phyloP scores from a whole-genome alignment of 2,797 vertebrate genomes.

The Arctocebus calabarensis region DNA sequence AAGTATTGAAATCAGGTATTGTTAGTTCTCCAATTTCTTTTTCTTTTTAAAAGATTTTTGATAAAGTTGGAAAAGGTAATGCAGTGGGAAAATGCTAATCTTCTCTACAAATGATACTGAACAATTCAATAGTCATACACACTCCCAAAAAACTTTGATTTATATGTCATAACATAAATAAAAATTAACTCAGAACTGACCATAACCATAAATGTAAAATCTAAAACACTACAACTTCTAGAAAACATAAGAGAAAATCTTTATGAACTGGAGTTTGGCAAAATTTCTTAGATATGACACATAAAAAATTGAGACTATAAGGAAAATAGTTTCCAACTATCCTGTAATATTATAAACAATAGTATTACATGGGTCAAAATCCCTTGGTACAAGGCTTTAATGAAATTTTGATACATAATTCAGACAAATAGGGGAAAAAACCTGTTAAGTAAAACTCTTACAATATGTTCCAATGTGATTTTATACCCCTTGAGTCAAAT shows the following conservation, averaged over 20 bases:
- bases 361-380: neutral
- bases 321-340: neutral
- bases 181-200: neutral
- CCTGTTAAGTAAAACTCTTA: neutral
- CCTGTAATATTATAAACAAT: neutral
- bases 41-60: neutral
- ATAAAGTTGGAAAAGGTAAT: neutral
- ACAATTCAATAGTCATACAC: neutral
- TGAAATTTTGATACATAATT: neutral
- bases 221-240: neutral
- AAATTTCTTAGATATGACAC: neutral
- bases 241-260: neutral
- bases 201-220: neutral
- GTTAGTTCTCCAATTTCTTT: no score
- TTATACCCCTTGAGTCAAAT: neutral
- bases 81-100: neutral
- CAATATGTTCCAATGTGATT: neutral
- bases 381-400: fast-evolving
- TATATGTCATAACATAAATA: neutral
- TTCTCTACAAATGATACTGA: neutral
- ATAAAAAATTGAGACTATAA: neutral
- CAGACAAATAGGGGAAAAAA: neutral
- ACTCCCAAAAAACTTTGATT: neutral
- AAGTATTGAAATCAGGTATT: no score
- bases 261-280: neutral